A percentile compares a stretch with the other conserved stretches of the same genome.
phyloP scores from a whole-genome alignment of 1,140 invertebrate genomes.

The Bombus waltoni region DNA sequence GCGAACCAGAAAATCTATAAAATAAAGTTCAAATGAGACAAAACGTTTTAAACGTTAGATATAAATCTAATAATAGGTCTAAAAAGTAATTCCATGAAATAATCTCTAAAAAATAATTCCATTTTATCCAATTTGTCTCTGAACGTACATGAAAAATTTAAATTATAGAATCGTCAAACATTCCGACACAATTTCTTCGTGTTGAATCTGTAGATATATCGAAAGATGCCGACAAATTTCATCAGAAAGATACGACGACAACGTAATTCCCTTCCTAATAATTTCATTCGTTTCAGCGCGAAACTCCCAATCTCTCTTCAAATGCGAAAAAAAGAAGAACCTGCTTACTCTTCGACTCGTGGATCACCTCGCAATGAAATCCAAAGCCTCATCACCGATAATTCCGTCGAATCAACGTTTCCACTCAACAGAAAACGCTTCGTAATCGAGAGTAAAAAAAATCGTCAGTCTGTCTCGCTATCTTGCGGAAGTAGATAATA shows the following conservation, averaged over 20 bases:
- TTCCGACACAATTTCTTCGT: neutral
- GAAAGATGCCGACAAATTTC: neutral
- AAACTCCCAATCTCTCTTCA: neutral
- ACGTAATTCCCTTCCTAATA: neutral
- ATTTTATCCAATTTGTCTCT: neutral
- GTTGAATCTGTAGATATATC: neutral
- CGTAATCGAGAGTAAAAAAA: neutral
- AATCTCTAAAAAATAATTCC: neutral
- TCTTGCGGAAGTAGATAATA: neutral
- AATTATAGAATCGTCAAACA: neutral
- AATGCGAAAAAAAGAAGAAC: neutral
- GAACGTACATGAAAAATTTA: neutral
- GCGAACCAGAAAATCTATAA: too few relatives aligned
- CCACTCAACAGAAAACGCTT: neutral
- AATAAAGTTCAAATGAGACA: too few relatives aligned
- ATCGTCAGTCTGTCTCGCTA: neutral
- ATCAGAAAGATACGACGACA: neutral
- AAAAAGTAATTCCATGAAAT: too few relatives aligned
- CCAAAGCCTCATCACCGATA: neutral
- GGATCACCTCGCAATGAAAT: neutral
- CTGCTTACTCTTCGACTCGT: slow-evolving; percentile 8
- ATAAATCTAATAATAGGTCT: too few relatives aligned
- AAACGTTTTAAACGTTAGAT: too few relatives aligned
- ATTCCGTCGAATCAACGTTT: neutral
- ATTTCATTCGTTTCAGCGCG: neutral